Percentiles rank a stretch among this genome's conserved stretches.
phyloP scores from a whole-genome alignment of 2,797 vertebrate genomes.

The Syndactyla subalaris region DNA sequence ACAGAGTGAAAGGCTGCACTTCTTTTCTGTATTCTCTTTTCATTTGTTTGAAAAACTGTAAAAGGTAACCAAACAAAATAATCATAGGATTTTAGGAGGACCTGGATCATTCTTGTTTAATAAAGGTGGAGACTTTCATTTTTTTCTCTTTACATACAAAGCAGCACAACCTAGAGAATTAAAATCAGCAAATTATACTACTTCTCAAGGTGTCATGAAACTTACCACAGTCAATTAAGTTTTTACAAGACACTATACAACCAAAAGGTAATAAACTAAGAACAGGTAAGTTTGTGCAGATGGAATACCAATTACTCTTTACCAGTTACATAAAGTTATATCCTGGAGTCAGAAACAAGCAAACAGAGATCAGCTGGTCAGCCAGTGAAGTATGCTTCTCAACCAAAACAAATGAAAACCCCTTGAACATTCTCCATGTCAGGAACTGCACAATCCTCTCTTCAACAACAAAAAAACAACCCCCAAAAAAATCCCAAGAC shows the following conservation, averaged over 20 bases:
- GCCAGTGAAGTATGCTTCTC: not conserved
- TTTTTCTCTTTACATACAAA: not conserved
- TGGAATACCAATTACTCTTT: not conserved
- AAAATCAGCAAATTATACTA: not conserved
- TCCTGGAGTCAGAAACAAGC: not conserved
- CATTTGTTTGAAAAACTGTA: not conserved
- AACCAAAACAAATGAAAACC: not conserved
- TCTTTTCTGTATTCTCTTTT: not conserved
- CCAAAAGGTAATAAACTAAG: not conserved
- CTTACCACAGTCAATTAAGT: not conserved
- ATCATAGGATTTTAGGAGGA: not conserved
- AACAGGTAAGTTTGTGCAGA: not conserved
- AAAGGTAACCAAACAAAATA: not conserved
- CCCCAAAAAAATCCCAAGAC: not conserved
- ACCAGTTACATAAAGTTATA: not conserved
- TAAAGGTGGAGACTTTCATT: not conserved
- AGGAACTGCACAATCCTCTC: rapidly evolving
- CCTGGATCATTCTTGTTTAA: not conserved
- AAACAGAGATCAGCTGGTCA: not conserved
- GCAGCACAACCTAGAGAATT: not conserved
- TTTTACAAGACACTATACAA: not conserved
- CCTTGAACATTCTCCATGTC: not conserved
- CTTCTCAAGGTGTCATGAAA: not conserved
- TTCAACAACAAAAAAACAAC: rapidly evolving
- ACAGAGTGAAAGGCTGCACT: not conserved